Percentiles rank a stretch among this genome's conserved stretches.
These are phyloP conservation scores for Hypercompe scribonia DNA, from an alignment of 2,888 invertebrate genomes.

Conservation along the genomic window DNA sequence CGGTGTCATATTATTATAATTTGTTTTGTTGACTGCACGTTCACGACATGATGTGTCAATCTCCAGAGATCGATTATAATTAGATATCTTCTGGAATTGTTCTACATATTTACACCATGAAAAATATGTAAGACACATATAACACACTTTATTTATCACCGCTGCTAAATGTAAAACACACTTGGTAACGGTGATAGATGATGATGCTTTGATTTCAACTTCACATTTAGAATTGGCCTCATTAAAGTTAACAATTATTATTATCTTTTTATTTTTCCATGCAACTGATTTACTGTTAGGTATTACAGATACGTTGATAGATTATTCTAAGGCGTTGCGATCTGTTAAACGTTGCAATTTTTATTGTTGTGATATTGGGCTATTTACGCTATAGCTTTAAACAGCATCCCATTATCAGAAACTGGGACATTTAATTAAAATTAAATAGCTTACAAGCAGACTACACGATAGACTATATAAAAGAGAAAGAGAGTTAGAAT, in stretches of 20 bases:
- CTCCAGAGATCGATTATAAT: constrained; percentile 69
- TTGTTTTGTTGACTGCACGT: constrained; percentile 44
- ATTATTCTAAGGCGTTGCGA: no score
- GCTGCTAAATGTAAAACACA: not conserved
- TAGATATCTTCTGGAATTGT: constrained; percentile 61
- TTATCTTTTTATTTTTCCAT: not conserved
- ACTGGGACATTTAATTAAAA: not conserved
- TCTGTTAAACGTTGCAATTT: no score
- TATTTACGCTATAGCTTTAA: no score
- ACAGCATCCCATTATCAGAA: not conserved
- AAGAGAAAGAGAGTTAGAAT: constrained; percentile 3
- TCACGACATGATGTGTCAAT: constrained; percentile 64
- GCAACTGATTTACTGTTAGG: not conserved
- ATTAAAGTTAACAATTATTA: not conserved
- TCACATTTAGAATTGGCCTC: not conserved
- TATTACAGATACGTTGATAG: no score
- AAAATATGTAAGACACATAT: constrained; percentile 32
- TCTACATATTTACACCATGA: constrained; percentile 55
- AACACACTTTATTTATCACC: constrained; percentile 22
- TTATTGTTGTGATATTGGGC: no score
- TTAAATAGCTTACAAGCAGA: not conserved
- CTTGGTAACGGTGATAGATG: no score
- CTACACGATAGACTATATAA: not conserved
- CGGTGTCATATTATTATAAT: no score
- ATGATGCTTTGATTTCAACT: not conserved